Evolutionary conservation across 2,113 vertebrate species (phyloP), one percentile per base, ranked within the genome.

Genomic region (Catagonus wagneri): DNA sequence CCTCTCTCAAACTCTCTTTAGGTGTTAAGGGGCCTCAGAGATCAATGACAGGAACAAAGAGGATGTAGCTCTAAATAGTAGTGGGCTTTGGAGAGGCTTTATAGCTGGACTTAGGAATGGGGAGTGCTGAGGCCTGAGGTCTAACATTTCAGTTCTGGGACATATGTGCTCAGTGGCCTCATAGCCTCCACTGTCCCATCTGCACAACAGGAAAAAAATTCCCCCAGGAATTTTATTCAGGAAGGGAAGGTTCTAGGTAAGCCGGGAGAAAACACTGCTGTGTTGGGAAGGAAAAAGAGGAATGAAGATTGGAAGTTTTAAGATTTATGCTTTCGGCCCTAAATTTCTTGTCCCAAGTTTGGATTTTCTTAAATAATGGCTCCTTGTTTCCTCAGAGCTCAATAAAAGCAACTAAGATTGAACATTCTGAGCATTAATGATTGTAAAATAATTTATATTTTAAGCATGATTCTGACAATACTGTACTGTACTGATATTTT

Each of bases 361-460:
- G 75, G 68, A 89, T 80, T 88, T 96, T 90, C 32, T 19, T 25
- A 92, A 80, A 54, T 71, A 93, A 52, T 56, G 19, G 58, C 44
- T 92, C 56, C 29, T 20, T 63, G 39, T 93, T 89, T 89, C 25
- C 50, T 72, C 6, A 44, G 0, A 91, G 54, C 29, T 94, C 83
- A 92, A 71, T 71, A 80, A 96, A 93, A 83, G 69, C 52, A 97
- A 88, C 36, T 75, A 89, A 96, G 94, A 90, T 56, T 65, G 12
- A 93, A 27, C 23, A 95, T 60, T 50, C 56, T 16, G 71, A 93
- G 23, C 23, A 91, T 0, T 75, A 56, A 52, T 60, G 72, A 88
- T 29, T 78, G 39, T 81, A 96, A 93, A 83, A 80, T 50, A 88
- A 36, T 58, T 34, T 87, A 54, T 16, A 75, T 61, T 74, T 91